phyloP scores from a whole-genome alignment of 2,888 invertebrate genomes.

The Periphyllus acericola region DNA sequence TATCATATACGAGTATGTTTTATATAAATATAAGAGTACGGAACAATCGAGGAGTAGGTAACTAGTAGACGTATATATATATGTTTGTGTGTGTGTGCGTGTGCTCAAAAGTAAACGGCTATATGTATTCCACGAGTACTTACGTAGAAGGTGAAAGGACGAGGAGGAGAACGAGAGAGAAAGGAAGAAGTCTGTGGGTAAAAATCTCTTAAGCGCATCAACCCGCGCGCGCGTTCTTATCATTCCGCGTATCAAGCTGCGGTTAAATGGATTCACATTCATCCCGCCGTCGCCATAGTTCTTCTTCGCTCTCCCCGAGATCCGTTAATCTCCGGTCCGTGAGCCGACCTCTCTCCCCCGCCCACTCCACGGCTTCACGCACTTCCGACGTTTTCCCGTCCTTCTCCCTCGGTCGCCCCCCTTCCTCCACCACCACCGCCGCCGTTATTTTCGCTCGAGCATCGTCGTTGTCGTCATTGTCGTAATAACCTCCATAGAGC shows the following conservation, averaged over 20 bases:
- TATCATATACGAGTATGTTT: no score
- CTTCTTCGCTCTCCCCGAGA: slow-evolving; percentile 14
- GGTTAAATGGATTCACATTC: slow-evolving; percentile 58
- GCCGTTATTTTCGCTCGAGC: not conserved
- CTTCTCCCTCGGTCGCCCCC: not conserved
- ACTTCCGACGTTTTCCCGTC: not conserved
- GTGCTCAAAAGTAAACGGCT: slow-evolving; percentile 25
- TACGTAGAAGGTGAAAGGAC: no score
- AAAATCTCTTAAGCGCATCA: slow-evolving; percentile 58
- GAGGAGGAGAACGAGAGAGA: slow-evolving; percentile 1
- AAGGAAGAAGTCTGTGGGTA: slow-evolving; percentile 30
- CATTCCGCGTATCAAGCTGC: slow-evolving; percentile 48
- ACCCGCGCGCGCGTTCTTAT: slow-evolving; percentile 41
- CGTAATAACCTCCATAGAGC: slow-evolving; percentile 19
- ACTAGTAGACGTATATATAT: not conserved
- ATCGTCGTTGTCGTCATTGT: slow-evolving; percentile 12
- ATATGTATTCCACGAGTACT: slow-evolving; percentile 11
- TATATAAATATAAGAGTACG: no score
- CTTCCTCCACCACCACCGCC: not conserved
- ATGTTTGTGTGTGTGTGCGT: not conserved
- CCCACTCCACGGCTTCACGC: not conserved
- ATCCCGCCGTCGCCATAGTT: not conserved
- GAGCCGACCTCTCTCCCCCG: not conserved
- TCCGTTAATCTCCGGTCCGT: slow-evolving; percentile 53
- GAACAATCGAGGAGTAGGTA: no score